phyloP scores from a whole-genome alignment of 1,140 invertebrate species.

The Eurosta solidaginis region DNA sequence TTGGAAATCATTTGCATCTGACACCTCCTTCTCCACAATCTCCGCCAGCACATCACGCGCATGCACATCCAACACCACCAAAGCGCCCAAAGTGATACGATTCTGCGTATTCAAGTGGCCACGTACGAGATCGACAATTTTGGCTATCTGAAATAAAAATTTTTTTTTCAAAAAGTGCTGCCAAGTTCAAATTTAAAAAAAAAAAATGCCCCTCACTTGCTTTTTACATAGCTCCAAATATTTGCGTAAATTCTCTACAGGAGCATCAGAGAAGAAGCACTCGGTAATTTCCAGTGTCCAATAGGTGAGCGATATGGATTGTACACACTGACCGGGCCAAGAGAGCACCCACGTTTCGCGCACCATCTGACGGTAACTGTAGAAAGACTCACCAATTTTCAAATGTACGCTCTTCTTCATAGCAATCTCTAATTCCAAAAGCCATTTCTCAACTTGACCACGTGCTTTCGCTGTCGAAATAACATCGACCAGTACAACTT shows the following conservation, averaged over 20 bases:
- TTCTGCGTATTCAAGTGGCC: constrained; percentile 87
- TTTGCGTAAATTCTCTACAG: constrained; percentile 60
- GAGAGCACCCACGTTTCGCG: constrained; percentile 81
- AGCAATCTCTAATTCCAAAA: constrained; percentile 84
- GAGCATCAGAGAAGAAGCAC: constrained; percentile 65
- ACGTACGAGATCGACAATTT: constrained; percentile 85
- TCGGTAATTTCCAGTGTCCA: constrained; percentile 88
- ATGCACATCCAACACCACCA: constrained; percentile 93
- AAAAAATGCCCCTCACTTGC: constrained; percentile 65
- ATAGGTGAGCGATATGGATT: constrained; percentile 84
- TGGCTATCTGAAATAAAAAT: constrained; percentile 70
- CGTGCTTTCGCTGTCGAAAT: constrained; percentile 88
- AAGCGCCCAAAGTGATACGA: constrained; percentile 84
- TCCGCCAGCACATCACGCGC: constrained; percentile 82
- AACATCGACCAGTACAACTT: constrained; percentile 74
- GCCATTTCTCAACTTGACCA: constrained; percentile 97
- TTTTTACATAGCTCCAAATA: constrained; percentile 60
- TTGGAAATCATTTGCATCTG: constrained; percentile 79
- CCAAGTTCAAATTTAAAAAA: not conserved
- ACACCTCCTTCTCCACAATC: constrained; percentile 72
- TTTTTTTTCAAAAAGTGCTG: not conserved
- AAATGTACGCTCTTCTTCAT: constrained; percentile 90
- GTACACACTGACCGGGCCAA: constrained; percentile 87
- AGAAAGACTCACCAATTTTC: constrained; percentile 67
- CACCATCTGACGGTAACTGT: constrained; percentile 69